Evolutionary conservation across 2,888 invertebrate genomes (phyloP), one percentile per base, ranked within the genome.

Genomic region (Unio delphinus): DNA sequence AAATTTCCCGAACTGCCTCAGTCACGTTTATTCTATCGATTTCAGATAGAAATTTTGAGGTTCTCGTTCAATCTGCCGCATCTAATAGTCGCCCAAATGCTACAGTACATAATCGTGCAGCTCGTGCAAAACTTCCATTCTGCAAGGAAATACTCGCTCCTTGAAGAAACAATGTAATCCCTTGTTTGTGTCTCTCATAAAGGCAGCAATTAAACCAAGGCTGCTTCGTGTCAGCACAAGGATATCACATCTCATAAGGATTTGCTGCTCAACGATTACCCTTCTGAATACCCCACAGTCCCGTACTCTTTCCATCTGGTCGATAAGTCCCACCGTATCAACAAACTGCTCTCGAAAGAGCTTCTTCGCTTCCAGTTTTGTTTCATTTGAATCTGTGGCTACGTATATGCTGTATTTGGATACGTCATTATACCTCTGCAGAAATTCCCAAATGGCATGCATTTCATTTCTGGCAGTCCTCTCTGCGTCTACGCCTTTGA

Each of bases 241-340:
- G 11, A 60, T 66, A n/a, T 66, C 59, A 45, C 66, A 66, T 20
- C 60, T 66, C 18, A 60, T 60, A 30, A 66, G 58, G 58, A 66
- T 66, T 54, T 34, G 26, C 17, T 66, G 66, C 59, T 66, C 66
- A 26, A 66, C 45, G 45, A 45, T 15, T 45, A 45, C 45, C 15
- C 45, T 45, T 45, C 45, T 45, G 15, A 45, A 45, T 3, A 45
- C 45, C 45, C 3, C 3, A 45, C 45, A 45, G 11, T 45, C 45
- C 15, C 45, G 45, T 45, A 3, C 59, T 28, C 28, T 58, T 26
- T 66, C 66, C 58, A 66, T 60, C 4, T 66, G 66, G 17, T 59
- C 60, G 54, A 66, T 66, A 4, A 54, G 26, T 26, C 60, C 60
- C 17, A 60, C 28, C 17, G 55, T 66, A 55, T 66, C 58, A 11